These are phyloP conservation scores for Geodia barretti DNA, from an alignment of 37 sponge, comb jelly and placozoan species.

Conservation along the genomic window DNA sequence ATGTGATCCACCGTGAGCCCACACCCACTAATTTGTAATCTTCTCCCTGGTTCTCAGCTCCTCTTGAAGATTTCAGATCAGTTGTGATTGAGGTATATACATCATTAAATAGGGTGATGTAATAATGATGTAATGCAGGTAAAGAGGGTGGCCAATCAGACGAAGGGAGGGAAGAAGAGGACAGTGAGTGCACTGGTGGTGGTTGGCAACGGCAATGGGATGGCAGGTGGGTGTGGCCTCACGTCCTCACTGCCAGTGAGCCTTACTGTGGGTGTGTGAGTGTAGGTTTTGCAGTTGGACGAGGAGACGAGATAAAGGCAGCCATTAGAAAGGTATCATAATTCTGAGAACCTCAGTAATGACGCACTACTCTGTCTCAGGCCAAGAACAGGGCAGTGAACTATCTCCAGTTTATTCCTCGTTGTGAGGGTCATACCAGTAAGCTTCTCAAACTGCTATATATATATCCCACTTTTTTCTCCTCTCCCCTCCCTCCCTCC, in stretches of 20 bases:
- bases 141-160: conserved; percentile 73
- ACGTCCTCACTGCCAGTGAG: neutral
- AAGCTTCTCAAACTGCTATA: neutral
- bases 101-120: too few species aligned
- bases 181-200: conserved; percentile 74
- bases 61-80: conserved; percentile 63
- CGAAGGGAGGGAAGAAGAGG: conserved; percentile 66
- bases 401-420: conserved; percentile 60
- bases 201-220: conserved; percentile 87
- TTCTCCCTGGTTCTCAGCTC: conserved; percentile 28
- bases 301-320: conserved; percentile 31
- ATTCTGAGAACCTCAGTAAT: neutral
- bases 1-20: neutral
- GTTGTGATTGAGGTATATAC: conserved; percentile 69
- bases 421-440: conserved; percentile 85
- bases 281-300: conserved; percentile 80
- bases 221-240: conserved; percentile 46
- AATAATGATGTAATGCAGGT: conserved; percentile 45
- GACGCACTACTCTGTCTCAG: too few species aligned
- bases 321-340: conserved; percentile 67
- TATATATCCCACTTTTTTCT: neutral
- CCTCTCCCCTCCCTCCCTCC: too few species aligned
- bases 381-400: conserved; percentile 85
- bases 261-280: neutral
- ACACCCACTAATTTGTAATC: neutral